Conservation (phyloP, 2,113 vertebrate species). For the Marcusenius ussheri region DNA sequence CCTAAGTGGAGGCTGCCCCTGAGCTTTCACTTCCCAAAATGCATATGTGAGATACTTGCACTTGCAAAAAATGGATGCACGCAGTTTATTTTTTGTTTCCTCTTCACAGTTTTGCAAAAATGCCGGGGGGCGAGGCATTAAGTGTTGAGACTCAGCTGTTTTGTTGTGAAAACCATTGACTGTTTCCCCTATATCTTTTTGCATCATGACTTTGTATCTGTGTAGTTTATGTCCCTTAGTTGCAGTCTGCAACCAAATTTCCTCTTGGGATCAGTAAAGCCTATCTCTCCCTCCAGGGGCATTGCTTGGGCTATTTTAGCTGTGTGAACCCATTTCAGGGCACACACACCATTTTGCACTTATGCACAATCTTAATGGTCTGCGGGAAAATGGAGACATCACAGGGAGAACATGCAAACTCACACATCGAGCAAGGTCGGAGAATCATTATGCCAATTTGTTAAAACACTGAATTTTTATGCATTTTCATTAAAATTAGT, state of each 20-base stretch:
- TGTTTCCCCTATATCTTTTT: background rate
- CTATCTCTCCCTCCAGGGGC: background rate
- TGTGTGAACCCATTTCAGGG: background rate
- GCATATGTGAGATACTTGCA: background rate
- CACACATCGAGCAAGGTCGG: background rate
- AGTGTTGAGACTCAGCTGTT: background rate
- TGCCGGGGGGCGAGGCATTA: background rate
- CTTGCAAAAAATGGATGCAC: too few relatives aligned
- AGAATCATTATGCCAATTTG: background rate
- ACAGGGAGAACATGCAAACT: background rate
- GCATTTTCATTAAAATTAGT: background rate
- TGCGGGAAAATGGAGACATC: background rate
- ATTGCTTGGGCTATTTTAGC: background rate
- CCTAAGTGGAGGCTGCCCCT: too few relatives aligned
- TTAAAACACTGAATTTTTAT: background rate
- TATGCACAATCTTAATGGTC: too few relatives aligned
- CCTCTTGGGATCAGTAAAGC: background rate
- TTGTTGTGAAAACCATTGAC: background rate
- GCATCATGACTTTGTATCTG: background rate
- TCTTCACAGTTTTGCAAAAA: background rate
- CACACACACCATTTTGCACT: too few relatives aligned
- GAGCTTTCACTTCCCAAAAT: background rate
- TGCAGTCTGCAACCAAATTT: background rate
- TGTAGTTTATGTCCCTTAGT: background rate
- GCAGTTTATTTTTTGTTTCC: slow-evolving; percentile 1